Percentiles rank a stretch among this genome's conserved stretches.
phyloP scores from a whole-genome alignment of 2,113 vertebrate genomes.

The Carassius gibelio region DNA sequence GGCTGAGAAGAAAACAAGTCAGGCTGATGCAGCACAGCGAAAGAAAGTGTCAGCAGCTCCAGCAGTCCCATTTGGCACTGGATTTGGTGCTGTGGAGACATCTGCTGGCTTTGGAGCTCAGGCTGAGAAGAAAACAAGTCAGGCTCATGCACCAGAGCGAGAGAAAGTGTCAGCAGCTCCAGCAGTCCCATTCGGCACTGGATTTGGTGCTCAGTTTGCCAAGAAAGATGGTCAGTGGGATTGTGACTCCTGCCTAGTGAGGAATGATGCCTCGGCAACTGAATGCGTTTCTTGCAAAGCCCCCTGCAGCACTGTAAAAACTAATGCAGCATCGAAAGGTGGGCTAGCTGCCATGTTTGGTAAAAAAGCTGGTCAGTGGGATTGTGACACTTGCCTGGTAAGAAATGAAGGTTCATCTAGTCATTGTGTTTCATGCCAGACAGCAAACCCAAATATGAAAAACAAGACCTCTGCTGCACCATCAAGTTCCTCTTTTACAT shows the following conservation, averaged over 20 bases:
- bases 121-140: constrained; percentile 73
- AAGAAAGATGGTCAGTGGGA: constrained; percentile 81
- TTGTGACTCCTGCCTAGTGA: constrained; percentile 74
- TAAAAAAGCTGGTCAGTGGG: constrained; percentile 85
- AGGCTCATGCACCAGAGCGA: not conserved
- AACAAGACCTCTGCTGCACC: constrained; percentile 48
- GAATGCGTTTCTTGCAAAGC: constrained; percentile 76
- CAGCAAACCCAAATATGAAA: constrained; percentile 76
- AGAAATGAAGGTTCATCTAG: constrained; percentile 76
- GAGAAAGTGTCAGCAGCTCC: constrained; percentile 25
- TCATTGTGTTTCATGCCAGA: constrained; percentile 77
- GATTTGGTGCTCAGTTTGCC: constrained; percentile 48
- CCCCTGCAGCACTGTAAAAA: constrained; percentile 58
- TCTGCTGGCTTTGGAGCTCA: constrained; percentile 69
- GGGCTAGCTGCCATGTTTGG: constrained; percentile 77
- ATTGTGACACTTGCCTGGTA: constrained; percentile 79
- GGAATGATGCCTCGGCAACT: constrained; percentile 75
- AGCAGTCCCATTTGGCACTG: too few relatives aligned
- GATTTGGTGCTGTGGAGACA: too few relatives aligned
- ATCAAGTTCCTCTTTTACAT: too few relatives aligned
- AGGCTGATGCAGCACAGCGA: too few relatives aligned
- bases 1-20: too few relatives aligned
- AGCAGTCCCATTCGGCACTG: constrained; percentile 3
- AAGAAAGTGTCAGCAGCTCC: too few relatives aligned
- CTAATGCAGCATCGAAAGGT: constrained; percentile 55